A percentile compares a stretch with the other conserved stretches of the same genome.
Conservation (phyloP, 2,888 invertebrate species). For the Sphecodes monilicornis region DNA sequence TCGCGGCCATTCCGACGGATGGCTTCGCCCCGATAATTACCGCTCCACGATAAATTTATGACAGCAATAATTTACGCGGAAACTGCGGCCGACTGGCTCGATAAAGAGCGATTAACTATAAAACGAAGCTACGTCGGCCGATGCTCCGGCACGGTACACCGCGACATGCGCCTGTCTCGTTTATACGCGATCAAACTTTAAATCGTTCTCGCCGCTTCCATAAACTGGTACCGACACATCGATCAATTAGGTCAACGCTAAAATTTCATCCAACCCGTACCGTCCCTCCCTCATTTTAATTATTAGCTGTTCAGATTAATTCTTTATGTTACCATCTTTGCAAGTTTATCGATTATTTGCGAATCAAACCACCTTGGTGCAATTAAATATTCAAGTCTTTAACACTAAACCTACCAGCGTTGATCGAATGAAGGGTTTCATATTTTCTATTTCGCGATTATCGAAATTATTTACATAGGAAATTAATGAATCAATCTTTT, state of each 20-base stretch:
- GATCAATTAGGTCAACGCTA: neutral
- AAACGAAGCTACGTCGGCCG: constrained; percentile 65
- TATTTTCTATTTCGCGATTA: too few species aligned
- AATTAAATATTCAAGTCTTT: too few species aligned
- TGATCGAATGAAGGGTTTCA: too few species aligned
- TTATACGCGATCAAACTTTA: constrained; percentile 48
- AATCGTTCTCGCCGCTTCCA: constrained; percentile 24
- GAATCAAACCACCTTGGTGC: too few species aligned
- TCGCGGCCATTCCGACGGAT: constrained; percentile 73
- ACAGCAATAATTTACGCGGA: constrained; percentile 74
- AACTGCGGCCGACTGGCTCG: constrained; percentile 71
- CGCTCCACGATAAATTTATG: constrained; percentile 74
- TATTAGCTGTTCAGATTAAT: neutral
- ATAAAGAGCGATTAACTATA: constrained; percentile 75
- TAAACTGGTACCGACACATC: neutral
- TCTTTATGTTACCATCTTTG: too few species aligned
- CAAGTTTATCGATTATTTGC: too few species aligned
- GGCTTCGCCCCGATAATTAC: constrained; percentile 74
- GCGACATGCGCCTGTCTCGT: constrained; percentile 21
- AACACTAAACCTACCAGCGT: too few species aligned
- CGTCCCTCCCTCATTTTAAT: neutral
- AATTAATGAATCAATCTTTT: too few species aligned
- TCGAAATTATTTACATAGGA: too few species aligned
- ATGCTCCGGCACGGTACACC: constrained; percentile 23
- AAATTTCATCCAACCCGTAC: neutral